Percentiles rank a stretch among this genome's conserved stretches.
Conservation (phyloP, 2,113 vertebrate genomes). For the Hemicordylus capensis region DNA sequence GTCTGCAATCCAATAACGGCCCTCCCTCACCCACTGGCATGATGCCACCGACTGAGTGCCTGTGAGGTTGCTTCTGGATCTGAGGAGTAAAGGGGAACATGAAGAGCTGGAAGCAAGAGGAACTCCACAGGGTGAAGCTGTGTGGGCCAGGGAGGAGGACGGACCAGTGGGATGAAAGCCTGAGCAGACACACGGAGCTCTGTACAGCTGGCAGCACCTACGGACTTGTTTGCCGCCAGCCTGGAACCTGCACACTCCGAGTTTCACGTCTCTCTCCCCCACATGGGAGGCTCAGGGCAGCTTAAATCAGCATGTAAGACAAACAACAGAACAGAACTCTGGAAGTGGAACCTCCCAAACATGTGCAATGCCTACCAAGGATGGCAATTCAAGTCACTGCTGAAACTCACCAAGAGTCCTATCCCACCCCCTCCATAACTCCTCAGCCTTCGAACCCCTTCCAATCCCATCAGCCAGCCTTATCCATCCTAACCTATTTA, state of each 20-base stretch:
- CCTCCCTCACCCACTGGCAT: slow-evolving; percentile 37
- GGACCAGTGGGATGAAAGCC: slow-evolving; percentile 52
- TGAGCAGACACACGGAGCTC: slow-evolving; percentile 59
- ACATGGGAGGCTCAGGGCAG: neutral
- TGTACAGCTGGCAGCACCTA: slow-evolving; percentile 58
- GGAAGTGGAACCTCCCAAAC: no score
- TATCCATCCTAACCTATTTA: no score
- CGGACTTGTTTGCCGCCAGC: slow-evolving; percentile 55
- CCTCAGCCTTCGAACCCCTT: no score
- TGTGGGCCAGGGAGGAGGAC: slow-evolving; percentile 50
- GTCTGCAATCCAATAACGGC: slow-evolving; percentile 28
- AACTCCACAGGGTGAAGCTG: slow-evolving; percentile 51
- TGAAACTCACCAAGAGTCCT: no score
- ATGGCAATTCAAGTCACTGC: no score
- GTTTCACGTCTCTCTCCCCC: no score
- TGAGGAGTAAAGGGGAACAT: slow-evolving; percentile 35
- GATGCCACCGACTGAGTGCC: slow-evolving; percentile 18
- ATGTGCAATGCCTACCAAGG: no score
- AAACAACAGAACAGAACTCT: neutral
- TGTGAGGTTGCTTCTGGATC: slow-evolving; percentile 58
- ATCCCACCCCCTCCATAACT: no score
- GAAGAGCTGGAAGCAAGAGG: slow-evolving; percentile 49
- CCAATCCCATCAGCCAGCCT: no score
- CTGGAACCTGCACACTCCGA: slow-evolving; percentile 50
- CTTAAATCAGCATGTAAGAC: neutral